A percentile compares a stretch with the other conserved stretches of the same genome.
Conservation (phyloP, 2,888 invertebrate genomes). For the Leptarthrus brevirostris region DNA sequence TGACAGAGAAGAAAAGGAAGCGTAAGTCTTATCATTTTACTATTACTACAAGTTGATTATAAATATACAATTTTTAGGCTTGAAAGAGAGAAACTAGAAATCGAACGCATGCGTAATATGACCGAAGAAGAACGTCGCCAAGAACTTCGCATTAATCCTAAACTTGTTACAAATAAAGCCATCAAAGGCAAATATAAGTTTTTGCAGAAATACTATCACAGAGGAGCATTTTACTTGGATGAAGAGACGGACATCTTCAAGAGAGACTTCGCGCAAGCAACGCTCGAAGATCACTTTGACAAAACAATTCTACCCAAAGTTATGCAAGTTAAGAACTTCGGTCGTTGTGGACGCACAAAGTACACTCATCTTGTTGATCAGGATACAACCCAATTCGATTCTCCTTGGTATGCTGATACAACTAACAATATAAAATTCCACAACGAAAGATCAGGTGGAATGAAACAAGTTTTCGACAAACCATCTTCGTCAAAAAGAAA, state of each 20-base stretch:
- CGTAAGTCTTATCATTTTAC: conserved; percentile 72
- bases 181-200: conserved; percentile 99
- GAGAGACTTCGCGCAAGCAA: conserved; percentile 94
- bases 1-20: conserved; percentile 94
- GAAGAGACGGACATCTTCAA: conserved; percentile 91
- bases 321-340: conserved; percentile 99
- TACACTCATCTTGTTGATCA: conserved; percentile 99
- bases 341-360: conserved; percentile 97
- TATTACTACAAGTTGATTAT: background rate
- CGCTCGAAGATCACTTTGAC: conserved; percentile 98
- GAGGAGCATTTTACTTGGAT: conserved; percentile 98
- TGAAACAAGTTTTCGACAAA: conserved; percentile 91
- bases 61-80: conserved; percentile 69
- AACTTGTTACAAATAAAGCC: conserved; percentile 91
- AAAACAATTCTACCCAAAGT: conserved; percentile 99
- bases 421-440: conserved; percentile 89
- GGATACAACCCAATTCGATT: conserved; percentile 97
- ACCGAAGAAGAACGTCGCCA: conserved; percentile 95
- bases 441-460: conserved; percentile 88
- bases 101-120: conserved; percentile 91
- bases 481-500: conserved; percentile 73
- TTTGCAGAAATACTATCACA: conserved; percentile 99
- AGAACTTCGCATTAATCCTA: conserved; percentile 91
- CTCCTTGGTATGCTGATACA: conserved; percentile 95
- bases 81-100: conserved; percentile 88